A percentile compares a stretch with the other conserved stretches of the same genome.
Conservation (phyloP, 2,113 vertebrate genomes). For the Hemibates koningsi region DNA sequence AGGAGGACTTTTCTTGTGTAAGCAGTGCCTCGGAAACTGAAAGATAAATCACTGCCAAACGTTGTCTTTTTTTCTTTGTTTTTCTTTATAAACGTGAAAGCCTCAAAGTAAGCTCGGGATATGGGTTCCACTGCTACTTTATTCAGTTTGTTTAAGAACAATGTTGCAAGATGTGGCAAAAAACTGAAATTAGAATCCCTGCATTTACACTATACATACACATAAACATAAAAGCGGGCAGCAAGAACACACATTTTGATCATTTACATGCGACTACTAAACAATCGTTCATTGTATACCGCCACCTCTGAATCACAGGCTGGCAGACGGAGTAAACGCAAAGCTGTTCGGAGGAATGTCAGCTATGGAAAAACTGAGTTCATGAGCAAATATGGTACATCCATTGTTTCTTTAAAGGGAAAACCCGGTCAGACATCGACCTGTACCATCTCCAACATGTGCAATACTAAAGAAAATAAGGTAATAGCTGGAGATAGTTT, state of each 20-base stretch:
- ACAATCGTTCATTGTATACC: not conserved
- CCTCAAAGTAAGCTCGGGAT: not conserved
- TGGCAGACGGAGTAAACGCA: conserved; percentile 32
- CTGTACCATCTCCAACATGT: not conserved
- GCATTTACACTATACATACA: not conserved
- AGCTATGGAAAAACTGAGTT: conserved; percentile 45
- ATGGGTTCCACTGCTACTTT: not conserved
- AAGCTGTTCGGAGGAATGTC: conserved; percentile 30
- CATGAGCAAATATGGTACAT: not conserved
- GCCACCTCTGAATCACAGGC: not conserved
- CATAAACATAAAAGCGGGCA: not conserved
- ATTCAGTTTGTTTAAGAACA: not conserved
- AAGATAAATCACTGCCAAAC: not conserved
- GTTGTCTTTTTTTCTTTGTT: not conserved
- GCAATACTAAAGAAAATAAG: conserved; percentile 14
- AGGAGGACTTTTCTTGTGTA: not conserved
- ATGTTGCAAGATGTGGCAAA: not conserved
- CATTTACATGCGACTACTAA: not conserved
- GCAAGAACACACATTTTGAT: not conserved
- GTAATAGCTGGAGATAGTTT: conserved; percentile 36
- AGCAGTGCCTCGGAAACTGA: not conserved
- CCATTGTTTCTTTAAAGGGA: not conserved
- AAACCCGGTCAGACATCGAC: not conserved
- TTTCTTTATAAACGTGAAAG: not conserved
- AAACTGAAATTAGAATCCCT: not conserved